Conservation (phyloP, 2,113 vertebrate species). For the Electrona antarctica region DNA sequence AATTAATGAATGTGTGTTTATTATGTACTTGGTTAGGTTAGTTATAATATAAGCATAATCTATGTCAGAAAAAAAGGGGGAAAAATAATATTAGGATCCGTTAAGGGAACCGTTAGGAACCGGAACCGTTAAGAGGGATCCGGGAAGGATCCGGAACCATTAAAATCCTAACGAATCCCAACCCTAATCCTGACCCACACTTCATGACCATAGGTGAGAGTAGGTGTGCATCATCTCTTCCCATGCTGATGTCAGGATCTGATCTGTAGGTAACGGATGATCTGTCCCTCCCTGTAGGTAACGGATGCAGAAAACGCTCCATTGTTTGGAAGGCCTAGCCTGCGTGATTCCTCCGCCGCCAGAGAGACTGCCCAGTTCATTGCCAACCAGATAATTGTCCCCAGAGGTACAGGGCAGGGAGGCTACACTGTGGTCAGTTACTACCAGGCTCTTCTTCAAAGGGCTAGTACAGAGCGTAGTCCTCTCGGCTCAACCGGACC, state of each 20-base stretch:
- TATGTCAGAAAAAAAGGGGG: no score
- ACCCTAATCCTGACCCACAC: not conserved
- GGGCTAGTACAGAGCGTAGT: constrained; percentile 33
- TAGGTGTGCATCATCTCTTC: no score
- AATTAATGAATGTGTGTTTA: no score
- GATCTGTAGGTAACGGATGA: constrained; percentile 39
- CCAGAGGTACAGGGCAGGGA: constrained; percentile 18
- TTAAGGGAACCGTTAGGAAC: no score
- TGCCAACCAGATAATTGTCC: constrained; percentile 70
- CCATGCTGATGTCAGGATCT: not conserved
- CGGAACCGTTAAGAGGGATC: no score
- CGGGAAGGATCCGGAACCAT: no score
- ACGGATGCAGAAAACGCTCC: constrained; percentile 29
- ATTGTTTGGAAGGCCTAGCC: constrained; percentile 16
- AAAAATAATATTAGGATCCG: no score
- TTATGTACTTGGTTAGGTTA: no score
- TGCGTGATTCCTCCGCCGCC: not conserved
- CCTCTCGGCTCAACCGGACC: constrained; percentile 14
- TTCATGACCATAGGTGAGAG: no score
- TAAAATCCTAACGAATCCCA: no score
- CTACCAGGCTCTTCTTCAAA: constrained; percentile 56
- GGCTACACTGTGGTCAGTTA: constrained; percentile 68
- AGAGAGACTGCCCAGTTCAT: constrained; percentile 47
- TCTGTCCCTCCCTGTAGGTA: constrained; percentile 46
- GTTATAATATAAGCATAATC: no score